Percentiles rank a stretch among this genome's conserved stretches.
phyloP scores from a whole-genome alignment of 2,888 invertebrate species.

The Cerastis rubricosa region DNA sequence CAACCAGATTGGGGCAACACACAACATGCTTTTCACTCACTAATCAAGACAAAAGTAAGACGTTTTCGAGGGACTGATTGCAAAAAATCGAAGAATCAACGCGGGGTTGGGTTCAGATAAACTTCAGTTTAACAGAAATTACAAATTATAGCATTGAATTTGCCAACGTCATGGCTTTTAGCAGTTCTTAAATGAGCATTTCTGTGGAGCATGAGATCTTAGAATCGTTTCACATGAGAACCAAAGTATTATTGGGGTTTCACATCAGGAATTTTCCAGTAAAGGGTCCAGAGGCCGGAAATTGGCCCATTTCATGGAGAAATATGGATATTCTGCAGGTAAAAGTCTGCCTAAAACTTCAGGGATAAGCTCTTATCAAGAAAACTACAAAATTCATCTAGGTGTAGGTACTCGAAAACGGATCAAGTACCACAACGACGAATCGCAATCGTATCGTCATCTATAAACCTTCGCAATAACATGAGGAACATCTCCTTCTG shows the following conservation, averaged over 20 bases:
- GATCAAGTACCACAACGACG: neutral
- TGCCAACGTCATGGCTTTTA: neutral
- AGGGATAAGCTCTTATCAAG: neutral
- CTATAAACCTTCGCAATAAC: conserved; percentile 48
- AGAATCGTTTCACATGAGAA: neutral
- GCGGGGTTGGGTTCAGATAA: neutral
- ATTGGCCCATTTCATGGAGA: neutral
- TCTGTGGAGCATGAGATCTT: neutral
- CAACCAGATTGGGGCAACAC: neutral
- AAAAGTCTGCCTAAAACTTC: neutral
- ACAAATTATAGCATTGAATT: neutral
- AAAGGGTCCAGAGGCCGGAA: neutral
- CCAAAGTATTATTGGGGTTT: neutral
- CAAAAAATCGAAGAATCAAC: neutral
- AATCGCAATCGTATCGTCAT: conserved; percentile 39
- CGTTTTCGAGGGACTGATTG: too few species aligned
- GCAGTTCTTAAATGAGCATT: neutral
- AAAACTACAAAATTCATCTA: neutral
- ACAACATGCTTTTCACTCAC: neutral
- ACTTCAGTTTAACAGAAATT: neutral
- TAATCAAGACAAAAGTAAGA: neutral
- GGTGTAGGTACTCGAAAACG: neutral
- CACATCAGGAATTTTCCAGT: neutral
- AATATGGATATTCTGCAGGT: neutral
- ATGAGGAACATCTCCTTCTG: conserved; percentile 42